These are phyloP conservation scores for Lophotriccus pileatus DNA, from an alignment of 2,797 vertebrate genomes.

Conservation along the genomic window DNA sequence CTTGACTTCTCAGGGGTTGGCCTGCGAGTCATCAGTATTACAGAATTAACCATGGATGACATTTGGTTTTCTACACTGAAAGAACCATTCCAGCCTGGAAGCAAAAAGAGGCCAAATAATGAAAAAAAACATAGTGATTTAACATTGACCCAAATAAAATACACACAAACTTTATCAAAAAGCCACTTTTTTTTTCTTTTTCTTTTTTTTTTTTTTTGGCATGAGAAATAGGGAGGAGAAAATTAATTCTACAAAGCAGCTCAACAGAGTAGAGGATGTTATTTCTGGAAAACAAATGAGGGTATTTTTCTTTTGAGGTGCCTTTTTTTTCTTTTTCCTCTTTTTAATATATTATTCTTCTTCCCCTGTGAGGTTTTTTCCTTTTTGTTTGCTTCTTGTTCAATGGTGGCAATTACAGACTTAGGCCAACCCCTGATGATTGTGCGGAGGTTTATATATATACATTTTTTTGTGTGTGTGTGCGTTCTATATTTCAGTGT, in stretches of 20 bases:
- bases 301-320: not conserved
- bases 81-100: conserved; percentile 28
- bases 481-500: conserved; percentile 70
- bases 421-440: conserved; percentile 64
- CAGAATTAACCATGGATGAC: conserved; percentile 41
- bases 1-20: conserved; percentile 71
- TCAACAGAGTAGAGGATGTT: not conserved
- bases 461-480: conserved; percentile 18
- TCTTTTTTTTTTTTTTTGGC: not conserved
- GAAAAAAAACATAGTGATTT: not conserved
- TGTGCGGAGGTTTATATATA: conserved; percentile 69
- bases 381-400: conserved; percentile 42
- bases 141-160: not conserved
- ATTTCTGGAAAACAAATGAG: not conserved
- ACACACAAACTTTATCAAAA: not conserved
- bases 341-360: not conserved
- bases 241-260: not conserved
- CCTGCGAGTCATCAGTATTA: conserved; percentile 25
- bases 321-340: not conserved
- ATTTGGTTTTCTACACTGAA: conserved; percentile 35
- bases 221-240: not conserved
- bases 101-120: conserved; percentile 25
- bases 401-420: conserved; percentile 42
- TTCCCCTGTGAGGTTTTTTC: not conserved
- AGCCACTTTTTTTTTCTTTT: not conserved